phyloP scores from a whole-genome alignment of 2,888 invertebrate genomes.

The Lasioglossum malachurum region DNA sequence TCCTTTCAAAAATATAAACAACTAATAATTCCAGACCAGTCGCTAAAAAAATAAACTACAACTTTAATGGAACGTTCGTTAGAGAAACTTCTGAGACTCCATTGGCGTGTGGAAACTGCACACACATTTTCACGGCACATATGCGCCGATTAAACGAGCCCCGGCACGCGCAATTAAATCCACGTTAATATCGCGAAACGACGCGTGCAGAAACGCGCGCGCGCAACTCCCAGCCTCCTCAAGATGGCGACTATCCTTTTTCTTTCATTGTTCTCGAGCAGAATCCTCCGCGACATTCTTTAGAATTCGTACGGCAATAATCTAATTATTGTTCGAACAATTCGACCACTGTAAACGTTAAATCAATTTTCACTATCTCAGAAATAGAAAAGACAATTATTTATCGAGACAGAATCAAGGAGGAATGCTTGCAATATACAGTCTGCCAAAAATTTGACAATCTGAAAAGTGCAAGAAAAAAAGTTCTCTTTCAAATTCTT shows the following conservation, averaged over 20 bases:
- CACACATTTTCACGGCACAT: slow-evolving; percentile 32
- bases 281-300: not conserved
- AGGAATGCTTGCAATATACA: not conserved
- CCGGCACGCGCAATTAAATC: slow-evolving; percentile 76
- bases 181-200: slow-evolving; percentile 79
- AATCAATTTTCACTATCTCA: not conserved
- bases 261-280: not conserved
- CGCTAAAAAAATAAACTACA: not conserved
- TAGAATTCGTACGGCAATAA: not conserved
- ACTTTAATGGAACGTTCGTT: not conserved
- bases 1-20: not conserved
- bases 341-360: not conserved
- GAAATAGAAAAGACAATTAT: not conserved
- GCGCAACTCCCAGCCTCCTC: not conserved
- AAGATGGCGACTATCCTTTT: not conserved
- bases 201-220: slow-evolving; percentile 52
- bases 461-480: not conserved
- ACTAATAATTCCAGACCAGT: not conserved
- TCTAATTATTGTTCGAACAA: not conserved
- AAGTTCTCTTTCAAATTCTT: no score
- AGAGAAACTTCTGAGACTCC: slow-evolving; percentile 47
- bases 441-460: no score
- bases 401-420: not conserved
- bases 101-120: slow-evolving; percentile 20
- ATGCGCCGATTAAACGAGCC: slow-evolving; percentile 64